Base-by-base conservation (phyloP, 2,113 vertebrate genomes). In the Chamaetylas fuelleborni region DNA sequence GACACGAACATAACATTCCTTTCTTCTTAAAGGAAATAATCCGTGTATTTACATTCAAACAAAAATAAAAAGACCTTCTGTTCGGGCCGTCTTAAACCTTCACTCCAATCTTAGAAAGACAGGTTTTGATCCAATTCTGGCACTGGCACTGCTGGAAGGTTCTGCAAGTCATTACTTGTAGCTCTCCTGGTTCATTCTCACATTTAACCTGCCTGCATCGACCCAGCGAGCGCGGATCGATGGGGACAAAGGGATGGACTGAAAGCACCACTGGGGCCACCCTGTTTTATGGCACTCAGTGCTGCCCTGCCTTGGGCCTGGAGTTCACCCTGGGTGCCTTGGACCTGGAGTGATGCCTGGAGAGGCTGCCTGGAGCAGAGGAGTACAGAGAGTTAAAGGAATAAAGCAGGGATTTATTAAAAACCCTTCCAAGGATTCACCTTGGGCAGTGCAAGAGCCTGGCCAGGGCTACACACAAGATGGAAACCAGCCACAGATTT, bases 31-130 rank as follows among this genome's bases (percentile, higher is more conserved):
- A 78, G 38, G 31, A 93, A 88, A 94, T 64, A 96, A 81, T 81
- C 45, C 4, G 0, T 12, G 29, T 74, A 58, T 73, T 90, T 86
- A 82, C 51, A 65, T 58, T 58, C 58, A 92, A 93, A 66, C 33
- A 85, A 91, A 96, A 86, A 62, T 80, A 88, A 82, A 14, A 29
- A 91, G 66, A 80, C 26, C 23, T 85, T 85, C 74, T 91, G 66
- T 86, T 91, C 74, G 25, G 66, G 10, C 20, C 4, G 10, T 77
- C 45, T 34, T 60, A 76, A 90, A 76, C 40, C 11, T 62, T 72
- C 19, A 1, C 8, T 82, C 18, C 53, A 87, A 28, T 19, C 7
- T 2, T 3, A 45, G 19, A 53, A 57, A 88, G 25, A 47, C 14
- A 61, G 0, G 0, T 26, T 95, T 92, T 93, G 81, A 82, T 72